Base-by-base conservation (phyloP, 2,797 vertebrate genomes). In the Acanthopagrus latus region DNA sequence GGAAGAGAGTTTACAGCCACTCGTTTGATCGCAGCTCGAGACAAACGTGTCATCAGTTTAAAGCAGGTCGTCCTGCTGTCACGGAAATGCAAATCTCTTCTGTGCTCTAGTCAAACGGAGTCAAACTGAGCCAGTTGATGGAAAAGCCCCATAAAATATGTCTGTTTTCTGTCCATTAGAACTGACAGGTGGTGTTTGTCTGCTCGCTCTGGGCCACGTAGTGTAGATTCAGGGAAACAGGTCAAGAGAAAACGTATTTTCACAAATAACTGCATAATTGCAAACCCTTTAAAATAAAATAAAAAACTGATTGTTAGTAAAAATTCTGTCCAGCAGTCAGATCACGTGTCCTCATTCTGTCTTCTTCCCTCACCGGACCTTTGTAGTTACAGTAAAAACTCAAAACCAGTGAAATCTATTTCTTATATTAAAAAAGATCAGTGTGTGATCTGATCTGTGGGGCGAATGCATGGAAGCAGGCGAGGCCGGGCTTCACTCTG, bases 241-340 rank as follows among this genome's bases (percentile, higher is more conserved):
- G 33, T 9, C 1, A n/a, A 21, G 10, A 52, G 7, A 47, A 64
- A 64, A 59, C 8, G 3, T 0, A 9, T 41, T n/a, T 33, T 18
- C 9, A 65, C 5, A 29, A 66, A 23, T 16, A 20, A 57, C 3
- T 16, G 3, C 56, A 33, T 33, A 33, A 33, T 18, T 47, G 3
- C 29, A 25, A 62, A 57, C 4, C n/a, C 1, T 48, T 71, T 44
- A 73, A 80, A 78, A 69, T 48, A 27, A 74, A 44, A 17, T 78
- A 71, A 65, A 80, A 76, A 29, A 9, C 43, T 11, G 50, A 44
- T 33, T 27, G 18, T 52, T 29, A 13, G 12, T 33, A n/a, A 3
- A 51, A 55, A 47, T 14, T 68, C 56, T 66, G 59, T 59, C 62
- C 71, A 63, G 68, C 75, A 64, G 60, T 66, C 44, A 2, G 11